phyloP scores from a whole-genome alignment of 2,113 vertebrate genomes.

The Tylochromis polylepis region DNA sequence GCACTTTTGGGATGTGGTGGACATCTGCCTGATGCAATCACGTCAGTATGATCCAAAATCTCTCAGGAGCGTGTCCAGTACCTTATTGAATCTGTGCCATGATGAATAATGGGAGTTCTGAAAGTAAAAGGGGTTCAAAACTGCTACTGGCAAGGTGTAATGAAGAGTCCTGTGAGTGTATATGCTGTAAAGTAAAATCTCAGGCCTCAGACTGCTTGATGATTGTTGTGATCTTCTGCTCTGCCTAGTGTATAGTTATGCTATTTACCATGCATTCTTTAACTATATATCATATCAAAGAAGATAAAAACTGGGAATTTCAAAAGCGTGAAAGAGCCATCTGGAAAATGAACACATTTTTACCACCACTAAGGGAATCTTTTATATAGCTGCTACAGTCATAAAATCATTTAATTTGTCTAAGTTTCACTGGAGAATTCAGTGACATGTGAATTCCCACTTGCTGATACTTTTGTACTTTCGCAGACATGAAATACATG shows the following conservation, averaged over 20 bases:
- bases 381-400: not conserved
- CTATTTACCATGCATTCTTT: not conserved
- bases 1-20: not conserved
- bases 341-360: not conserved
- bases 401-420: not conserved
- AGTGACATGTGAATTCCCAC: not conserved
- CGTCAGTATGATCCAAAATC: not conserved
- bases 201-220: not conserved
- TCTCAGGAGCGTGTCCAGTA: not conserved
- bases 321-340: not conserved
- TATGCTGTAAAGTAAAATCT: not conserved
- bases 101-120: not conserved
- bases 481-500: not conserved
- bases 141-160: not conserved
- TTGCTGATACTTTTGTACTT: not conserved
- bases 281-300: not conserved
- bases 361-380: not conserved
- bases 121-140: not conserved
- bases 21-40: not conserved
- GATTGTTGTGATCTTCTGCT: not conserved
- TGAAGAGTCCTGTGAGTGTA: not conserved
- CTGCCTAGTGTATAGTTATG: not conserved
- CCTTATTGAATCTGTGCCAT: not conserved
- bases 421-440: not conserved
- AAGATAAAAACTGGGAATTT: not conserved